Evolutionary conservation across 2,113 vertebrate species (phyloP).

Genomic region (Rostratula benghalensis): DNA sequence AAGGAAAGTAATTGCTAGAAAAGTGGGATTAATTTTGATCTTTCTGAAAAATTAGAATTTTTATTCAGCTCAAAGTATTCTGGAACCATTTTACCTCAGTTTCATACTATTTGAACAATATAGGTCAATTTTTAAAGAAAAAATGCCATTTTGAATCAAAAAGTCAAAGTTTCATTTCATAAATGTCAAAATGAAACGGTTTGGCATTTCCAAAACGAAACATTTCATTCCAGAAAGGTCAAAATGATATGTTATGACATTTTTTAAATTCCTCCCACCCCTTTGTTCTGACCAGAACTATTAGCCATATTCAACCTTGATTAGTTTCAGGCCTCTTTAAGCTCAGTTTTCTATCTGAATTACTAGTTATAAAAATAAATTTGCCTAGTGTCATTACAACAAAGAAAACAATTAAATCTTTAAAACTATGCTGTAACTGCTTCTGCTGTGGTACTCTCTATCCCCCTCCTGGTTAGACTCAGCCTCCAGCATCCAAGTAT

Average conservation of each 20-base stretch:
- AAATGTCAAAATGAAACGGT: conserved; percentile 64
- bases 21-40: not conserved
- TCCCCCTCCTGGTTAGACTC: not conserved
- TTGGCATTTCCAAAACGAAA: conserved; percentile 62
- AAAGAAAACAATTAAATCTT: not conserved
- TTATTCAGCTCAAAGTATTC: not conserved
- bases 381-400: not conserved
- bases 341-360: conserved; percentile 5
- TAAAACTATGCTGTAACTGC: not conserved
- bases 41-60: not conserved
- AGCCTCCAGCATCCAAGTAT: not conserved
- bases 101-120: not conserved
- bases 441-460: not conserved
- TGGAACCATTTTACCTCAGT: not conserved
- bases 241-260: conserved; percentile 62
- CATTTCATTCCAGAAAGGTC: conserved; percentile 60
- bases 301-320: conserved; percentile 55
- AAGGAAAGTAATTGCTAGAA: not conserved
- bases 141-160: conserved; percentile 49
- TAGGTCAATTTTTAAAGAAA: conserved; percentile 26
- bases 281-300: conserved; percentile 35
- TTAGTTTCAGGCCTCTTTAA: conserved; percentile 9
- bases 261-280: not conserved
- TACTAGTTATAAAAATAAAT: not conserved
- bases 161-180: conserved; percentile 58